phyloP scores from a whole-genome alignment of 2,113 vertebrate species.

The Nyctereutes procyonoides region DNA sequence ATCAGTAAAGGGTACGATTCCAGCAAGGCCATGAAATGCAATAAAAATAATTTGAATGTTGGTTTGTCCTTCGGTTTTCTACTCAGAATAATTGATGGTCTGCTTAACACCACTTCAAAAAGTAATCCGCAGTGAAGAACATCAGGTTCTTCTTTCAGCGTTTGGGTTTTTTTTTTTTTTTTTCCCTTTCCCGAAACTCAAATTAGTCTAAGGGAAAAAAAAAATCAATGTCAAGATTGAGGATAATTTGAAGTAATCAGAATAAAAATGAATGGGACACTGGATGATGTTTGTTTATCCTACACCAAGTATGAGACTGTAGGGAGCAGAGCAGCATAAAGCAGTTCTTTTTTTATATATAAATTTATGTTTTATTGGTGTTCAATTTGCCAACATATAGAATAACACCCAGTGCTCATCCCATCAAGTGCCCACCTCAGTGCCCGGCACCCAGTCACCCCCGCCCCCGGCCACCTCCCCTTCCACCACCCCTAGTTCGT shows the following conservation, averaged over 20 bases:
- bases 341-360: neutral
- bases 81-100: neutral
- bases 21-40: neutral
- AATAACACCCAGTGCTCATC: too few species aligned
- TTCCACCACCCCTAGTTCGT: too few species aligned
- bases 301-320: neutral
- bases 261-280: neutral
- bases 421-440: too few species aligned
- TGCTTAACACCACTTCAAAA: constrained; percentile 55
- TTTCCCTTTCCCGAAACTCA: neutral
- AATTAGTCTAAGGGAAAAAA: constrained; percentile 5
- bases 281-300: neutral
- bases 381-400: too few species aligned
- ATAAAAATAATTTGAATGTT: constrained; percentile 38
- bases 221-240: constrained; percentile 4
- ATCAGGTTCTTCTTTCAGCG: neutral
- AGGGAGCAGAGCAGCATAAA: neutral
- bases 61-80: constrained; percentile 23
- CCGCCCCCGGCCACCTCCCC: too few species aligned
- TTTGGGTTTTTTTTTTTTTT: neutral
- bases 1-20: constrained; percentile 17
- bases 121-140: neutral
- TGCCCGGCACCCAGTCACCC: too few species aligned
- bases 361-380: too few species aligned
- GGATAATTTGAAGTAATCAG: neutral